A percentile compares a stretch with the other conserved stretches of the same genome.
These are phyloP conservation scores for Xiphophorus birchmanni DNA, from an alignment of 2,797 vertebrate genomes.

Conservation along the genomic window DNA sequence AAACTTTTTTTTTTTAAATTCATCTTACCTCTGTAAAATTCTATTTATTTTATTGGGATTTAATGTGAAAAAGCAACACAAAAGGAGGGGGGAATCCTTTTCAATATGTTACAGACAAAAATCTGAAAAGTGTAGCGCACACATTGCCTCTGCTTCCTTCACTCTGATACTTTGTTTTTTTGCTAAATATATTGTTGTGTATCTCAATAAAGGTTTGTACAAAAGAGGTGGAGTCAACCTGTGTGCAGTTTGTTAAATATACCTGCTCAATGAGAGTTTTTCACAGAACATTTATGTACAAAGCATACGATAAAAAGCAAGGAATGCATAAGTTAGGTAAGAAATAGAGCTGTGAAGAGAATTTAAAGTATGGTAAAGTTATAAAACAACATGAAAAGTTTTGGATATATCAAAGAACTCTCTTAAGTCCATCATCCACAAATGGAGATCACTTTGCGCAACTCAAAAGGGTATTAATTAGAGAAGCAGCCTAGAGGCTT, in stretches of 20 bases:
- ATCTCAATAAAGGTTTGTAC: background rate
- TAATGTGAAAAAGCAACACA: background rate
- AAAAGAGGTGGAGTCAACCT: no score
- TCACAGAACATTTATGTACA: background rate
- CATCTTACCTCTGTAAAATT: background rate
- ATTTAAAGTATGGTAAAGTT: background rate
- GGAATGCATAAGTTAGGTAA: background rate
- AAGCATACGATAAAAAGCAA: background rate
- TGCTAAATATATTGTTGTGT: background rate
- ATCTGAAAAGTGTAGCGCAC: background rate
- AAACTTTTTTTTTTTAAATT: background rate
- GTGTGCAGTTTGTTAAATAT: background rate
- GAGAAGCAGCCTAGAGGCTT: background rate
- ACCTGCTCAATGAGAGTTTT: background rate
- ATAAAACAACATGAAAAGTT: background rate
- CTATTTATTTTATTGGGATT: background rate
- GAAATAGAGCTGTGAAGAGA: background rate
- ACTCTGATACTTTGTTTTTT: background rate
- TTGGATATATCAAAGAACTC: background rate
- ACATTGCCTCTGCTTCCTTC: background rate
- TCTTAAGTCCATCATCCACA: background rate
- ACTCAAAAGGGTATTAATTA: background rate
- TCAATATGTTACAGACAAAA: background rate
- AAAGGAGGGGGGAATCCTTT: background rate
- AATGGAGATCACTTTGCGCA: background rate